Percentiles rank a stretch among this genome's conserved stretches.
Conservation (phyloP, 2,888 invertebrate genomes). For the Lapara coniferarum region DNA sequence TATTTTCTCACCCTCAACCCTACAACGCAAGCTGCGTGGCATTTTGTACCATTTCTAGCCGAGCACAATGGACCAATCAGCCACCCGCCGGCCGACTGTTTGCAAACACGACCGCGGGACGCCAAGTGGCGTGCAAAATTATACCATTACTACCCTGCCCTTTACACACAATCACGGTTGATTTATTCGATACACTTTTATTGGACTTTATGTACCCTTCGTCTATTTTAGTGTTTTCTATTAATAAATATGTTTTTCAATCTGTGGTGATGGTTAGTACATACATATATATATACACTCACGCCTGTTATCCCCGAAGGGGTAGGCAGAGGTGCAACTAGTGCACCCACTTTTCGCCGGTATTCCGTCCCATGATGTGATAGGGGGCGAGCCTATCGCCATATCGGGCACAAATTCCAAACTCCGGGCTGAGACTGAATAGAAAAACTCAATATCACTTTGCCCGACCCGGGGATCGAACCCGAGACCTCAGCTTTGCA, state of each 20-base stretch:
- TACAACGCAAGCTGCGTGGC: constrained; percentile 1
- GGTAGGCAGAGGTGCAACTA: too few relatives aligned
- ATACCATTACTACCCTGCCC: constrained; percentile 29
- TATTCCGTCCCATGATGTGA: too few relatives aligned
- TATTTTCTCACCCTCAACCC: constrained; percentile 20
- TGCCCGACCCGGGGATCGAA: too few relatives aligned
- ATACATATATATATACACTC: too few relatives aligned
- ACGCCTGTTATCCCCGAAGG: too few relatives aligned
- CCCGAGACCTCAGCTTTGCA: too few relatives aligned
- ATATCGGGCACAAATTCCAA: too few relatives aligned
- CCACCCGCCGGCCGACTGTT: constrained; percentile 66
- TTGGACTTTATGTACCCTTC: background rate
- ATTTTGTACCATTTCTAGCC: constrained; percentile 18
- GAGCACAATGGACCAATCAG: constrained; percentile 71
- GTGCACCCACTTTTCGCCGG: too few relatives aligned
- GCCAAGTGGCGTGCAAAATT: constrained; percentile 52
- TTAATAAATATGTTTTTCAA: background rate
- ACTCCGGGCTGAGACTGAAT: too few relatives aligned
- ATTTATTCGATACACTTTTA: constrained; percentile 22
- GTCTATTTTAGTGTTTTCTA: constrained; percentile 5
- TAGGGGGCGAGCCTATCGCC: too few relatives aligned
- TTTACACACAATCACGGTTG: constrained; percentile 24
- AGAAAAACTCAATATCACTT: too few relatives aligned
- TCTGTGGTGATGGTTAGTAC: too few relatives aligned
- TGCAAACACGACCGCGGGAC: constrained; percentile 61